Conservation (phyloP, 2,797 vertebrate genomes). For the Poeciliopsis presidionis region DNA sequence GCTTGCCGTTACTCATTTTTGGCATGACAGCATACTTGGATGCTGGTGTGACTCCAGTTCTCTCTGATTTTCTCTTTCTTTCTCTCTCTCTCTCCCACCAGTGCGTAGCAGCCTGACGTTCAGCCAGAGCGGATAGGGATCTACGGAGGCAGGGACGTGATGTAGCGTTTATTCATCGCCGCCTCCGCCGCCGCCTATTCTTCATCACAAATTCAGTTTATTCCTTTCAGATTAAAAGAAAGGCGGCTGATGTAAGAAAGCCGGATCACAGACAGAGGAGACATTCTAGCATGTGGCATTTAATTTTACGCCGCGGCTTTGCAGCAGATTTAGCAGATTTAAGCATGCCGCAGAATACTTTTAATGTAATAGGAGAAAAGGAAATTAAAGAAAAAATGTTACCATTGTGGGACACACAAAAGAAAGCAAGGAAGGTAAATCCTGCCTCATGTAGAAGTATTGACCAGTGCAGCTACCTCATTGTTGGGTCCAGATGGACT, state of each 20-base stretch:
- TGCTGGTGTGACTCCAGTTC: constrained; percentile 17
- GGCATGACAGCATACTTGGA: constrained; percentile 5
- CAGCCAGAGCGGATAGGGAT: constrained; percentile 31
- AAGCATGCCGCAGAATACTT: background rate
- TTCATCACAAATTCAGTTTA: constrained; percentile 25
- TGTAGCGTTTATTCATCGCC: constrained; percentile 38
- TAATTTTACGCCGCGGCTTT: constrained; percentile 17
- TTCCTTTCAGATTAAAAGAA: constrained; percentile 26
- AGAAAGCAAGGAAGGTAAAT: background rate
- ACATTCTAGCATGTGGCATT: constrained; percentile 19
- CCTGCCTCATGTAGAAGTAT: background rate
- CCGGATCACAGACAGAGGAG: constrained; percentile 14
- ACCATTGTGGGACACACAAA: background rate
- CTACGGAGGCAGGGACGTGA: constrained; percentile 22
- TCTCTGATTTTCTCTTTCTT: background rate
- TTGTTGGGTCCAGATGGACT: background rate
- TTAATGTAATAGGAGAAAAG: background rate
- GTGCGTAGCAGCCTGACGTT: constrained; percentile 23
- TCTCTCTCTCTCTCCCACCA: constrained; percentile 4
- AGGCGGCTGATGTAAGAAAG: constrained; percentile 39
- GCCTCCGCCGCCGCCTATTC: constrained; percentile 38
- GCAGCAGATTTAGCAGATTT: background rate
- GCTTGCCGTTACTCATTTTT: constrained; percentile 34
- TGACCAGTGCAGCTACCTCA: background rate
- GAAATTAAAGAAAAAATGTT: background rate